Base-by-base conservation (phyloP, 2,113 vertebrate genomes). In the Ploceus nigricollis region DNA sequence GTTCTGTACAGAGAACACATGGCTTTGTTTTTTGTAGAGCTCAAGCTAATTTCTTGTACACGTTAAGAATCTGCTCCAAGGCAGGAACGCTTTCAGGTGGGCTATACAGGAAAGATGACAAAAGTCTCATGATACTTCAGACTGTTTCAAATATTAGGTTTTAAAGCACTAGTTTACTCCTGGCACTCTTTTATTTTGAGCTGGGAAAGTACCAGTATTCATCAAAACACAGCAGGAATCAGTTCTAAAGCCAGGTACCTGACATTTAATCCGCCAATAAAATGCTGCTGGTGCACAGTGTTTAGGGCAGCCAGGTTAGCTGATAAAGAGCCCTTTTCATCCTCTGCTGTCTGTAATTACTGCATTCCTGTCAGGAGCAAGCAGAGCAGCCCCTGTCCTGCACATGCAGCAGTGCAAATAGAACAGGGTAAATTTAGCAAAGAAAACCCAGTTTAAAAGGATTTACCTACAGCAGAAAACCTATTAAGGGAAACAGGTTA, bases 221-320 rank as follows among this genome's bases (percentile, higher is more conserved):
- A 94, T 94, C 94, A 88, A 86, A 96, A 78, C 83, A 54, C 88
- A 89, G 88, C 69, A 94, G 80, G 70, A 84, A 68, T 42, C 77
- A 63, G 78, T 66, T 92, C 76, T 39, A 65, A 70, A n/a, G 60
- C 72, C 10, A 24, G 53, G 44, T 79, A 58, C 42, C 71, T 93
- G 92, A 82, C 89, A 89, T 88, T 93, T 77, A 91, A 93, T 94
- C 77, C 2, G 2, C 83, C 88, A 65, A 44, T 84, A 92, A 89
- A 87, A 68, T 28, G 30, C 53, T 56, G 53, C 80, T 92, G 56
- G 71, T 54, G 50, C 64, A 57, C 53, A 37, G n/a, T 45, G 93
- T 76, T 91, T 68, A 57, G 69, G 87, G 84, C 94, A 95, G 90
- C 60, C 75, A 91, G 82, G 95, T 93, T 78, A 95, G 42, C 70